These are phyloP conservation scores for Drosophila tropicalis DNA, from an alignment of 1,140 invertebrate genomes.

Conservation along the genomic window DNA sequence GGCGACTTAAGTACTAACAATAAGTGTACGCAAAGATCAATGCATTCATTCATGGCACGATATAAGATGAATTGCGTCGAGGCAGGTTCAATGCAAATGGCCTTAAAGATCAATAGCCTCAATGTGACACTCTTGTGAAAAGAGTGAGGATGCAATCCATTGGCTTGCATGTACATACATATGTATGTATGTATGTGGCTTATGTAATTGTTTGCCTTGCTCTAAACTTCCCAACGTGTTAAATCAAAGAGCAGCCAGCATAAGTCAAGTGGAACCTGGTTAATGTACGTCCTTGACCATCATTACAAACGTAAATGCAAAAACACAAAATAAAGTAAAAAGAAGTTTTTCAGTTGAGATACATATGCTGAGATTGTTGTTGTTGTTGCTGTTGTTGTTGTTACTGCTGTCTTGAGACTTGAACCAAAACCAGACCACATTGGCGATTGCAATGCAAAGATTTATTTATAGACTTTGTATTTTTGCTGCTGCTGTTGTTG, in stretches of 20 bases:
- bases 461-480: conserved; percentile 71
- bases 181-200: no score
- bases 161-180: no score
- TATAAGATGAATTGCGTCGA: not conserved
- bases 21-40: not conserved
- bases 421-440: conserved; percentile 48
- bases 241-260: not conserved
- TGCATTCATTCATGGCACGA: not conserved
- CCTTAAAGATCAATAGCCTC: conserved; percentile 10
- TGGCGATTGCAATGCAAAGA: conserved; percentile 59
- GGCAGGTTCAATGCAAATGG: not conserved
- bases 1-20: not conserved
- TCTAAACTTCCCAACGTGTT: not conserved
- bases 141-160: not conserved
- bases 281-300: conserved; percentile 77
- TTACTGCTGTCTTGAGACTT: conserved; percentile 42
- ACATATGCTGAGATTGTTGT: not conserved
- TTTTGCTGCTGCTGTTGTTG: not conserved
- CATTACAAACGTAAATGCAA: conserved; percentile 28
- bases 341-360: conserved; percentile 25
- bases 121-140: not conserved
- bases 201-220: no score
- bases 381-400: conserved; percentile 21
- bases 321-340: conserved; percentile 25
- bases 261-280: conserved; percentile 46